Conservation (phyloP, 2,797 vertebrate species). For the Siniperca obscura region DNA sequence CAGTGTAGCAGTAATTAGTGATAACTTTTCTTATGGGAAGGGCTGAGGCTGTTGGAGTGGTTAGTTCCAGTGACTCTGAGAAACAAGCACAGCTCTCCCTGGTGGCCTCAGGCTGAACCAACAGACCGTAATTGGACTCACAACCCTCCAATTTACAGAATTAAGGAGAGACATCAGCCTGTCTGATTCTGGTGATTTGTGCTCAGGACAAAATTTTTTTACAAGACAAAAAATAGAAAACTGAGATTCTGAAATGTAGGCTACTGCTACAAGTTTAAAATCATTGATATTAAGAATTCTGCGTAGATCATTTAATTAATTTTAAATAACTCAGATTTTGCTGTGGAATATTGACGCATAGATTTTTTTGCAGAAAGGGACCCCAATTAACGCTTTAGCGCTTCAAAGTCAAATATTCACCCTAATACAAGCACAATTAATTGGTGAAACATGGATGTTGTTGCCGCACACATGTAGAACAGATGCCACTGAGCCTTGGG, state of each 20-base stretch:
- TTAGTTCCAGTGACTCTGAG: conserved; percentile 59
- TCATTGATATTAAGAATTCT: background rate
- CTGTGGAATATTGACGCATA: background rate
- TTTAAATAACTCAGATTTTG: conserved; percentile 24
- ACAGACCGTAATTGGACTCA: conserved; percentile 73
- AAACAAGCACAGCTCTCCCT: conserved; percentile 81
- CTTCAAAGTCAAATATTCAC: conserved; percentile 81
- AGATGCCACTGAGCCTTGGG: conserved; percentile 84
- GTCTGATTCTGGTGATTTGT: conserved; percentile 62
- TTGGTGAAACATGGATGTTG: conserved; percentile 80
- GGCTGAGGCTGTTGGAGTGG: conserved; percentile 36
- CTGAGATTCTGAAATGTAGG: background rate
- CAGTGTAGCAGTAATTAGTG: conserved; percentile 46
- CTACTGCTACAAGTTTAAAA: conserved; percentile 1
- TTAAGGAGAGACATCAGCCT: conserved; percentile 57
- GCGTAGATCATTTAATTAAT: conserved; percentile 7
- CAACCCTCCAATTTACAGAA: conserved; percentile 73
- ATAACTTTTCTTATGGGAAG: conserved; percentile 33
- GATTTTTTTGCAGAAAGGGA: conserved; percentile 49
- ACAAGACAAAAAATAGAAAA: conserved; percentile 22
- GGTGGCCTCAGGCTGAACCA: conserved; percentile 76
- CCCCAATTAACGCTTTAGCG: conserved; percentile 68
- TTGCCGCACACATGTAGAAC: conserved; percentile 80
- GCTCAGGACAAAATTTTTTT: conserved; percentile 39
- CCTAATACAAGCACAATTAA: conserved; percentile 79